Base-by-base conservation (phyloP, 2,113 vertebrate species). In the Gavia stellata region DNA sequence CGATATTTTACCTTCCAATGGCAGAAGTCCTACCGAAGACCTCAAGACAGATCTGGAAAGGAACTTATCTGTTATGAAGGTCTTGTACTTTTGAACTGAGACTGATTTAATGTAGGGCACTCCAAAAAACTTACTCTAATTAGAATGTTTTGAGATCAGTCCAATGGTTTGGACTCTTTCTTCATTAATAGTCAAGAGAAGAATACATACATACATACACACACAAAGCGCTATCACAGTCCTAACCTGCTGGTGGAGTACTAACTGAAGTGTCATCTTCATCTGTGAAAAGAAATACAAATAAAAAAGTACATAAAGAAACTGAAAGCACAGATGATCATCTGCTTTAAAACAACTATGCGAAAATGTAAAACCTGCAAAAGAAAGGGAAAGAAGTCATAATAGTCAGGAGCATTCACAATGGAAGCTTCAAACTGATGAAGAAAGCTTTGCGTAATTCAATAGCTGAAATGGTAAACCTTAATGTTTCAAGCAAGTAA, bases 221-320 rank as follows among this genome's bases (percentile, higher is more conserved):
- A 95, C 82, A 88, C 45, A 96, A 70, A 90, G 59, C 28, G 44
- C 56, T 74, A 93, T 65, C 94, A 88, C 73, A 50, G 33, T 97
- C 97, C 98, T 98, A 98, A 98, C 98, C 98, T 98, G 98, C 97
- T 97, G 97, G 97, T 94, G 98, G 68, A 88, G 97, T 92, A 81
- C 96, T 97, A 96, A 97, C 97, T 59, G 96, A 97, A 86, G 98
- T 94, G 52, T 98, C 98, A 91, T 98, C 98, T 98, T 98, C 98
- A 97, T 98, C 98, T 98, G 98, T 92, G 97, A 98, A 98, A 97
- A 98, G 97, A 98, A 96, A 98, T 97, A 98, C 94, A 96, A 96
- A 95, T 66, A 95, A 94, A 95, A 96, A 97, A 96, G 49, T 36
- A 58, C 70, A n/a, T 97, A 96, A 98, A 93, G 92, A 96, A 95